These are phyloP conservation scores for Chaetodon auriga DNA, from an alignment of 2,113 vertebrate species.

Conservation along the genomic window DNA sequence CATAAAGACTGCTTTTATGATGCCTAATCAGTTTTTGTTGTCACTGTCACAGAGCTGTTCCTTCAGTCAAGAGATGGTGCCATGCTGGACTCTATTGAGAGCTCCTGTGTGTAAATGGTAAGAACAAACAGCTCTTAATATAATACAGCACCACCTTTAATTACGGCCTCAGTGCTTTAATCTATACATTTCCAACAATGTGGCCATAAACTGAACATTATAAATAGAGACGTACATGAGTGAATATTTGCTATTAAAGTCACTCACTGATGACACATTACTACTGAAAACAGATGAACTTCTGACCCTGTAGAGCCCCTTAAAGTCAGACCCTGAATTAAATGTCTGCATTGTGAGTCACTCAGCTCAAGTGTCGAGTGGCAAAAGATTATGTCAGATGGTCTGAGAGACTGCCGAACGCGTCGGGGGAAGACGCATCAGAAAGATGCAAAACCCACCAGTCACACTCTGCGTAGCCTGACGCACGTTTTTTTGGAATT, in stretches of 20 bases:
- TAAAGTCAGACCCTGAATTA: neutral
- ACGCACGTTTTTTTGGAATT: slow-evolving; percentile 1
- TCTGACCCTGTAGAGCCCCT: slow-evolving; percentile 1
- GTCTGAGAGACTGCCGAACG: neutral
- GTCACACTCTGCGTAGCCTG: neutral
- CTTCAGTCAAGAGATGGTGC: too few relatives aligned
- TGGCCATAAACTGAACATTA: too few relatives aligned
- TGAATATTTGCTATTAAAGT: too few relatives aligned
- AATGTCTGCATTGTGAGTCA: neutral
- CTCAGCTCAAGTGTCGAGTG: neutral
- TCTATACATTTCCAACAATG: too few relatives aligned
- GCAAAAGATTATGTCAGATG: slow-evolving; percentile 9
- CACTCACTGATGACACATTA: neutral
- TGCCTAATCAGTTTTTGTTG: neutral
- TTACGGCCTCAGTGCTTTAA: too few relatives aligned
- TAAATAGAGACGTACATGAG: too few relatives aligned
- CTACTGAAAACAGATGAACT: neutral
- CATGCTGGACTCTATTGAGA: too few relatives aligned
- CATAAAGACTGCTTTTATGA: neutral
- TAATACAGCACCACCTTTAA: too few relatives aligned
- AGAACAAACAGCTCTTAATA: too few relatives aligned
- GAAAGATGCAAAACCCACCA: neutral
- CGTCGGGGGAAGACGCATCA: neutral
- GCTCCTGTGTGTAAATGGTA: too few relatives aligned
- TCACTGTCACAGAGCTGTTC: too few relatives aligned